Evolutionary conservation across 64 coral and sea anemone species (phyloP), one percentile per base, ranked within the genome.

Genomic region (Montipora efflorescens): DNA sequence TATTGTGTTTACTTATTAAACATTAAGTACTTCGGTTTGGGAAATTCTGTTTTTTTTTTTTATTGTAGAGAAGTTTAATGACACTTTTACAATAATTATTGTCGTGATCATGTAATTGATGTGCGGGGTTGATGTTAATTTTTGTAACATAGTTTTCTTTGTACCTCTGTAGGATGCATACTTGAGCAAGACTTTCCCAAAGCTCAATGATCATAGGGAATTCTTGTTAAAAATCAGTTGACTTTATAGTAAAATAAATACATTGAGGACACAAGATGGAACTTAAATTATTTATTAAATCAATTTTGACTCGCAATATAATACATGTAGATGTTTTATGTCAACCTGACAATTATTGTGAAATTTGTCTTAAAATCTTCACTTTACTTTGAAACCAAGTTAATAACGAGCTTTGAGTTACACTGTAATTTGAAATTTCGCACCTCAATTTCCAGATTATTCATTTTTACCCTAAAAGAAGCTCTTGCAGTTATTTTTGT

Each of bases 111-210:
- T 57, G 53, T 57, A 57, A 57, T 11, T 57, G 7, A 57, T 57
- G 11, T 57, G 53, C 1, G 1, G 11, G 53, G 28, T 36, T 36
- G 28, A 36, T 36, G 28, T 36, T 57, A 57, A 57, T 57, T 64
- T 64, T 64, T 64, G 59, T 64, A 64, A 64, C 13, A 12, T 15
- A 64, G 59, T 64, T 64, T 64, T 64, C 59, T 86, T 86, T 86
- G 66, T 86, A 71, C 82, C 22, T 86, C 82, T 86, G 5, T 86
- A 86, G 82, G 82, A 86, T 12, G 62, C 82, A 86, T 86, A 86
- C 82, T 72, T 86, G 82, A 86, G 16, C 62, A 86, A 72, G 82
- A 48, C 47, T 71, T 4, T 86, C 16, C 82, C 82, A 86, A 86
- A 68, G 44, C 82, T 72, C 44, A 71, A 16, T 47, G 46, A 71